Evolutionary conservation across 2,888 invertebrate species (phyloP), one percentile per base, ranked within the genome.

Genomic region (Fissipunctia ypsillon): DNA sequence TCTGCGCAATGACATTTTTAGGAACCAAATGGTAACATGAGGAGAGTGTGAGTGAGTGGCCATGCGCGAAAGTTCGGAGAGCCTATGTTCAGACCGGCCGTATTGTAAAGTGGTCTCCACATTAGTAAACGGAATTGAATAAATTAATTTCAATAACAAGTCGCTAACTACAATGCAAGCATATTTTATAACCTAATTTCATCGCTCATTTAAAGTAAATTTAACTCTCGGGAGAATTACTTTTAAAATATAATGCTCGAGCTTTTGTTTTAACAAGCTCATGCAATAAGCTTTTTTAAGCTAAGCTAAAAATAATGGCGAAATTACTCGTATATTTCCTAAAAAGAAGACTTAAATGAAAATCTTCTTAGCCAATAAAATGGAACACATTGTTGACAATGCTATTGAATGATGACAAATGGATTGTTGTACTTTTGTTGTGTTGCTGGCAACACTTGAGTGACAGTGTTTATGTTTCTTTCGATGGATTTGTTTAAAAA

Each of bases 191-290:
- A 45, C 41, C 12, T 41, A 50, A 22, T 25, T 12, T 9, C 22
- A 31, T 41, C 16, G 12, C 31, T 45, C 16, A 38, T 45, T 28
- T n/a, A n/a, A 25, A 64, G 2, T 45, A 35, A 52, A 35, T 69
- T 48, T 4, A 28, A n/a, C 43, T 57, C 35, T 50, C 22, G 4
- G 14, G 16, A 35, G 22, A 31, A 45, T n/a, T 25, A 25, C 22
- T 38, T 50, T 43, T 57, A 19, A 59, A 65, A 64, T 59, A 25
- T n/a, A 43, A 76, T 60, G 69, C 43, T 43, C 14, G 54, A 65
- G 64, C 54, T 78, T 78, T 65, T 54, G 64, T 78, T 82, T 45
- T 82, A 65, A 64, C 76, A 68, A 69, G 64, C 70, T 54, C 54
- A 38, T 41, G 56, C 38, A 57, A 59, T 50, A 48, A 45, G n/a